Conservation (phyloP, 2,113 vertebrate species). For the Calidris pugnax region DNA sequence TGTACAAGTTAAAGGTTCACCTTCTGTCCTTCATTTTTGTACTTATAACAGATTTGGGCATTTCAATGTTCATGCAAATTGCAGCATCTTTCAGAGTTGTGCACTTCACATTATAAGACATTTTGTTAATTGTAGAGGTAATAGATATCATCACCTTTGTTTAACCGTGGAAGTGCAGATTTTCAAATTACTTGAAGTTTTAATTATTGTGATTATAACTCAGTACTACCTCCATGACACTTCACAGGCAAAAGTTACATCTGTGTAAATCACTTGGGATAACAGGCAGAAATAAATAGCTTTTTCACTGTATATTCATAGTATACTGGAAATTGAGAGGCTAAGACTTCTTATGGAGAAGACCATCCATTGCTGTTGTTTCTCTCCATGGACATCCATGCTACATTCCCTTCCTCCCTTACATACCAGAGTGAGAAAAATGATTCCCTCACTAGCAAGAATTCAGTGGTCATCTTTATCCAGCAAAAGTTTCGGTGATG, state of each 20-base stretch:
- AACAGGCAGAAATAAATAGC: background rate
- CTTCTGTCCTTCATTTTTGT: background rate
- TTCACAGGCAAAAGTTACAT: background rate
- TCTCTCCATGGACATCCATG: background rate
- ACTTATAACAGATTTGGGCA: background rate
- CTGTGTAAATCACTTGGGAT: background rate
- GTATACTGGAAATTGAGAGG: background rate
- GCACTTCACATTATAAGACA: background rate
- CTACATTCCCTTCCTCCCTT: background rate
- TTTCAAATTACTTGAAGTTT: constrained; percentile 22
- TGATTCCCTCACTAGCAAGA: background rate
- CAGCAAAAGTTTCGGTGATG: background rate
- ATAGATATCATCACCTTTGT: background rate
- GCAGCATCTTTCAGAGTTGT: background rate
- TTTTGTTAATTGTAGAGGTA: background rate
- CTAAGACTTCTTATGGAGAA: background rate
- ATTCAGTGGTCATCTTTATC: background rate
- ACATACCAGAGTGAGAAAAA: background rate
- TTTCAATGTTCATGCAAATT: background rate
- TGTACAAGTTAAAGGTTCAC: background rate
- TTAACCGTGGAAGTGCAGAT: background rate
- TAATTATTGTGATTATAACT: background rate
- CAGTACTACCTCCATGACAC: background rate
- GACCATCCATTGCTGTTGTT: background rate
- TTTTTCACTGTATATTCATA: background rate